Evolutionary conservation across 2,113 vertebrate genomes (phyloP).

Genomic region (Saimiri boliviensis): DNA sequence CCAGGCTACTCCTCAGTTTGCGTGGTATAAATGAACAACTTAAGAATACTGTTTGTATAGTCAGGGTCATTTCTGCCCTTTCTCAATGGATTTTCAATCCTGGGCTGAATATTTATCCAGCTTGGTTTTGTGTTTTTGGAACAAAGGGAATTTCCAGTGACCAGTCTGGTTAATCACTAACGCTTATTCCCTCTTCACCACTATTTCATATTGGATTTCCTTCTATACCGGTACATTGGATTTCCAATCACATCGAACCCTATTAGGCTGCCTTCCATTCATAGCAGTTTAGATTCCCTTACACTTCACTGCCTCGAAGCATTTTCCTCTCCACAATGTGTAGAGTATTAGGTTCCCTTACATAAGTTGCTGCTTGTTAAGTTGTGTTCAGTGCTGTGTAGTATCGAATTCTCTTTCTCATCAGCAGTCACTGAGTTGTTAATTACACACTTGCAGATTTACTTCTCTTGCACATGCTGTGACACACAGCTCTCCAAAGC

Average conservation of each 20-base stretch:
- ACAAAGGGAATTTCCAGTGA: constrained; percentile 59
- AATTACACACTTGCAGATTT: constrained; percentile 59
- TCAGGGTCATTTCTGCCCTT: constrained; percentile 51
- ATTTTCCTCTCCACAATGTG: constrained; percentile 63
- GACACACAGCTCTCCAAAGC: not conserved
- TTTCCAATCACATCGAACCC: constrained; percentile 71
- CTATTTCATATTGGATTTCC: constrained; percentile 62
- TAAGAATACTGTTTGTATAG: constrained; percentile 40
- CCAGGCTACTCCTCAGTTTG: constrained; percentile 33
- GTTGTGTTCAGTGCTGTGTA: not conserved
- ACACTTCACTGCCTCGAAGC: constrained; percentile 62
- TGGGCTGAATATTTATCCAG: constrained; percentile 49
- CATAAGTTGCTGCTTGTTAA: constrained; percentile 59
- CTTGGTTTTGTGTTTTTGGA: constrained; percentile 63
- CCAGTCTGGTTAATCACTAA: constrained; percentile 58
- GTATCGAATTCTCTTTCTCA: constrained; percentile 55
- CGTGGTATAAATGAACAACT: constrained; percentile 54
- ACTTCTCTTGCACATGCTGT: constrained; percentile 27
- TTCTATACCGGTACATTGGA: constrained; percentile 67
- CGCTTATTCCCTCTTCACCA: constrained; percentile 51
- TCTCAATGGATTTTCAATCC: constrained; percentile 47
- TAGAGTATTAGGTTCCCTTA: constrained; percentile 67
- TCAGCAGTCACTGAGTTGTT: constrained; percentile 48
- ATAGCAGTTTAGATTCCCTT: constrained; percentile 74
- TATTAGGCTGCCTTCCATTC: constrained; percentile 68